Evolutionary conservation across 53 echinoderm and acorn worm genomes (phyloP).

Genomic region (Echinometra lucunter): DNA sequence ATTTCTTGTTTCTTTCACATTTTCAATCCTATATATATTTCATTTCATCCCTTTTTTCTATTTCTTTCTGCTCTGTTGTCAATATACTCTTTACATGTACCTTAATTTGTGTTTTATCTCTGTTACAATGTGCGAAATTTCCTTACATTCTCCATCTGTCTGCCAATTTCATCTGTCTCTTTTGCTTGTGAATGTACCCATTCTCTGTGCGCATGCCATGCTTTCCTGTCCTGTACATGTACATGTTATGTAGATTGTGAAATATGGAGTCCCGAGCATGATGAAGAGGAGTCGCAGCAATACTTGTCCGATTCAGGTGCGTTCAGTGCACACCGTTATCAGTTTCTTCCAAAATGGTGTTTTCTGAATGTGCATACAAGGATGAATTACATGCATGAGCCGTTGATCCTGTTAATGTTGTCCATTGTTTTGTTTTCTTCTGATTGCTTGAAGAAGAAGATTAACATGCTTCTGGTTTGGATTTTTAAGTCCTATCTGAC

Average conservation of each 20-base stretch:
- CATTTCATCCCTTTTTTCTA: neutral
- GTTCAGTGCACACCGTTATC: neutral
- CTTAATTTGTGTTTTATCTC: too few relatives aligned
- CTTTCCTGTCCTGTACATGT: neutral
- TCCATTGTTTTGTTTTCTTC: too few relatives aligned
- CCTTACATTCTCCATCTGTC: too few relatives aligned
- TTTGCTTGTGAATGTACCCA: neutral
- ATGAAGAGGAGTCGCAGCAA: neutral
- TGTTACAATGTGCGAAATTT: too few relatives aligned
- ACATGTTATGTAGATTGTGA: conserved; percentile 21
- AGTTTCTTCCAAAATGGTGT: neutral
- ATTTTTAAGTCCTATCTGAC: too few relatives aligned
- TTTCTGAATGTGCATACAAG: neutral
- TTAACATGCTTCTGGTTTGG: too few relatives aligned
- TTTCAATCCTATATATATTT: neutral
- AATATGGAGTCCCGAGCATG: conserved; percentile 27
- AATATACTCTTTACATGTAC: neutral
- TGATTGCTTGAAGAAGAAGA: too few relatives aligned
- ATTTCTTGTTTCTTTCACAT: neutral
- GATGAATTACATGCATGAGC: neutral
- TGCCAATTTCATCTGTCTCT: neutral
- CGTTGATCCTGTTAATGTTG: too few relatives aligned
- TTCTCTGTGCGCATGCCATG: neutral
- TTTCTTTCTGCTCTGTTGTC: neutral
- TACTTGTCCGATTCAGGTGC: conserved; percentile 42